Conservation (phyloP, 2,888 invertebrate genomes). For the Plemyria rubiginata region DNA sequence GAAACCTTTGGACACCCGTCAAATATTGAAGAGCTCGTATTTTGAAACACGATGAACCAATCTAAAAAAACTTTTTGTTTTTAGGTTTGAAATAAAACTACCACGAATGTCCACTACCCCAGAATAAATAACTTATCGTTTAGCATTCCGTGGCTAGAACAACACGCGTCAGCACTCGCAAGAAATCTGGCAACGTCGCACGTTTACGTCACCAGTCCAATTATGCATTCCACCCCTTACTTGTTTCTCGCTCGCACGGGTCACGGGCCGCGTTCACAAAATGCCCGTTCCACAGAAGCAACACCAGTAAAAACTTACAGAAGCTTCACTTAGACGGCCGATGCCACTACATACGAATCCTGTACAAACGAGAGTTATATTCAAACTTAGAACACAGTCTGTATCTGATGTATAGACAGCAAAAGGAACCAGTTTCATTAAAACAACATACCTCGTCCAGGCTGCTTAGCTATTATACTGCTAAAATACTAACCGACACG, state of each 20-base stretch:
- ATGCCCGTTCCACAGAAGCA: conserved; percentile 12
- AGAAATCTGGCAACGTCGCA: conserved; percentile 39
- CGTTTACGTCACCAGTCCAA: conserved; percentile 33
- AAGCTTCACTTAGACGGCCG: conserved; percentile 4
- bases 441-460: too few species aligned
- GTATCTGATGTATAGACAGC: too few species aligned
- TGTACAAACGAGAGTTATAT: background rate
- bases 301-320: background rate
- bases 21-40: too few species aligned
- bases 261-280: conserved; percentile 18
- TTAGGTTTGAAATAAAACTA: background rate
- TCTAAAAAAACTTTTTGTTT: background rate
- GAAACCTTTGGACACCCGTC: too few species aligned
- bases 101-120: conserved; percentile 1
- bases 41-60: background rate
- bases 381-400: too few species aligned
- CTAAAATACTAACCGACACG: too few species aligned
- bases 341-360: background rate
- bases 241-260: conserved; percentile 29
- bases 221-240: conserved; percentile 39
- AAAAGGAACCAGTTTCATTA: too few species aligned
- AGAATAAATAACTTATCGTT: conserved; percentile 23
- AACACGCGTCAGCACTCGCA: conserved; percentile 22
- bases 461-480: too few species aligned
- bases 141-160: conserved; percentile 23